A percentile compares a stretch with the other conserved stretches of the same genome.
These are phyloP conservation scores for Halcyon badia DNA, from an alignment of 2,797 vertebrate species.

Conservation along the genomic window DNA sequence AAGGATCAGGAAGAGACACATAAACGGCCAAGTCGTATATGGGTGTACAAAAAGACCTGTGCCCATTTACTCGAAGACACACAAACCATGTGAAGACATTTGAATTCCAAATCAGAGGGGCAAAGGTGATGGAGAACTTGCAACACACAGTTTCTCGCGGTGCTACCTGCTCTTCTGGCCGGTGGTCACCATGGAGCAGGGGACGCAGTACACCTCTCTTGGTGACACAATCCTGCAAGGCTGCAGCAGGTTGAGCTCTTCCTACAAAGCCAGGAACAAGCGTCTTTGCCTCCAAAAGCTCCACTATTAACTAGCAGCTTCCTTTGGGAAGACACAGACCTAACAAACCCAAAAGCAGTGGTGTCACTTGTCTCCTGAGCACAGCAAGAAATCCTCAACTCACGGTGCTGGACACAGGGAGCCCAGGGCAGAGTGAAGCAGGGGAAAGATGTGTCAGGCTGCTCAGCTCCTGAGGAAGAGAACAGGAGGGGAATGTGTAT, in stretches of 20 bases:
- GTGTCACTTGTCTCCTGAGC: neutral
- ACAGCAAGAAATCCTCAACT: neutral
- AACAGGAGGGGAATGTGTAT: neutral
- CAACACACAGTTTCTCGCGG: neutral
- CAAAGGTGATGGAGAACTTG: neutral
- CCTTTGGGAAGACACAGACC: neutral
- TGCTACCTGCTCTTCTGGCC: neutral
- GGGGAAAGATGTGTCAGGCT: neutral
- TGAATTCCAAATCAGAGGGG: neutral
- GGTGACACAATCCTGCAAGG: neutral
- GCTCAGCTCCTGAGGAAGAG: neutral
- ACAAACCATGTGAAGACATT: neutral
- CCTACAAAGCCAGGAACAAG: neutral
- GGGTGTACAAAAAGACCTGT: neutral
- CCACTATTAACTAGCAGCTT: neutral
- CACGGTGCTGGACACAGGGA: neutral
- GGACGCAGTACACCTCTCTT: neutral
- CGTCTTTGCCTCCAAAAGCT: neutral
- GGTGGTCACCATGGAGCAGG: rapidly evolving
- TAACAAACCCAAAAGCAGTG: neutral
- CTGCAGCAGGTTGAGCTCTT: neutral
- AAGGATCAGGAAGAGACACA: neutral
- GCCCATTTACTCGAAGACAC: neutral
- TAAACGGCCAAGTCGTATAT: neutral
- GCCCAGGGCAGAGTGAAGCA: neutral